A percentile compares a stretch with the other conserved stretches of the same genome.
phyloP scores from a whole-genome alignment of 2,888 invertebrate species.

The Dyspetes luteomarginatus region DNA sequence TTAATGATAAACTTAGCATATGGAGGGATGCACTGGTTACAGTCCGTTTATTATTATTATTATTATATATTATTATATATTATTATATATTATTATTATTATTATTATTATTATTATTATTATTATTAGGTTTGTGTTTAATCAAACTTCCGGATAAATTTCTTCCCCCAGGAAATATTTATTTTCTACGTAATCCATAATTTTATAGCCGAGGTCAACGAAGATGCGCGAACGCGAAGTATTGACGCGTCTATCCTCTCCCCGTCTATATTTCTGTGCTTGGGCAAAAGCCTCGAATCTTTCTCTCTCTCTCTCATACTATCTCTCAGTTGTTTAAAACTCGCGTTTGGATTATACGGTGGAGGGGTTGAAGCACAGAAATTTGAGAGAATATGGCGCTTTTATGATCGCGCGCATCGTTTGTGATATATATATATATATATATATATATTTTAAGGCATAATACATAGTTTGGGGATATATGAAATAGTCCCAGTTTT shows the following conservation, averaged over 20 bases:
- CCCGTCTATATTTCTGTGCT: neutral
- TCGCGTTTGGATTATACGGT: neutral
- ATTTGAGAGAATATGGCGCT: too few species aligned
- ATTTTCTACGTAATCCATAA: neutral
- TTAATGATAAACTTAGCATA: constrained; percentile 20
- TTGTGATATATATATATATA: constrained; percentile 42
- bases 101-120: neutral
- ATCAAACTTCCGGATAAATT: too few species aligned
- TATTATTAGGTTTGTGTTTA: too few species aligned
- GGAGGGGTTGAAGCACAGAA: neutral
- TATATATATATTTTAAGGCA: too few species aligned
- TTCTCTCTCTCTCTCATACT: neutral
- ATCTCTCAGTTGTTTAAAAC: neutral
- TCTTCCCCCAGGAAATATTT: neutral
- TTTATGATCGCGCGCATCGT: too few species aligned
- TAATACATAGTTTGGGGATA: neutral
- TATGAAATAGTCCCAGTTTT: constrained; percentile 37
- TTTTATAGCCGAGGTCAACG: neutral
- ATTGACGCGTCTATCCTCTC: neutral
- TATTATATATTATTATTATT: neutral
- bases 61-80: neutral
- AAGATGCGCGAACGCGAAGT: constrained; percentile 15
- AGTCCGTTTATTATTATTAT: constrained; percentile 13
- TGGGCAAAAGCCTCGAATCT: neutral
- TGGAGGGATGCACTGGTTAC: constrained; percentile 9